Evolutionary conservation across 2,797 vertebrate genomes (phyloP).

Genomic region (Varecia variegata): DNA sequence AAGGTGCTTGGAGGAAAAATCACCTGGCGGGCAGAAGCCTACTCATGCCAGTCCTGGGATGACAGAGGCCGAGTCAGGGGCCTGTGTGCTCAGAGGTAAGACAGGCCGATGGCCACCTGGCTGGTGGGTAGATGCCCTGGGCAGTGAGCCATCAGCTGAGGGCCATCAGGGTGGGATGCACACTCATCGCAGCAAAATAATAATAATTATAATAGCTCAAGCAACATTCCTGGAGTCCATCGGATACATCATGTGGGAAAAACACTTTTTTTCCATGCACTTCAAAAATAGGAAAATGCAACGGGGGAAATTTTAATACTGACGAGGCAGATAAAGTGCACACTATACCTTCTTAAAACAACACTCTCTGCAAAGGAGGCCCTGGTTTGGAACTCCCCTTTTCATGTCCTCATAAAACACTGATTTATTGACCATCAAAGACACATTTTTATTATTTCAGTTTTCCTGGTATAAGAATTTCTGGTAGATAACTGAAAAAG

Average conservation of each 20-base stretch:
- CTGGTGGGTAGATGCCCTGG: no score
- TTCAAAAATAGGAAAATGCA: slow-evolving; percentile 50
- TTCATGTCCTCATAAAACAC: slow-evolving; percentile 64
- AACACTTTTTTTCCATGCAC: not conserved
- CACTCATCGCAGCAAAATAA: not conserved
- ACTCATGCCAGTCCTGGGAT: rapidly evolving
- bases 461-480: slow-evolving; percentile 51
- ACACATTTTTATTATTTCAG: slow-evolving; percentile 70
- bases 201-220: not conserved
- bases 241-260: not conserved
- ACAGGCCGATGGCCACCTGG: not conserved
- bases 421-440: slow-evolving; percentile 65
- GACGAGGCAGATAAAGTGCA: slow-evolving; percentile 43
- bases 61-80: not conserved
- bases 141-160: not conserved
- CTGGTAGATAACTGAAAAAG: slow-evolving; percentile 61
- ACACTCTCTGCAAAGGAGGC: slow-evolving; percentile 9
- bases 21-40: not conserved
- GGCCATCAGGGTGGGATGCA: not conserved
- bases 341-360: slow-evolving; percentile 55
- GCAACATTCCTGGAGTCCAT: not conserved
- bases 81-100: no score
- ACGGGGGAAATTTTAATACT: not conserved
- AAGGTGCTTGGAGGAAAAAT: not conserved
- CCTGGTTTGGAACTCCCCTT: slow-evolving; percentile 74